Conservation (phyloP, 2,113 vertebrate genomes). For the Poicephalus gulielmi region DNA sequence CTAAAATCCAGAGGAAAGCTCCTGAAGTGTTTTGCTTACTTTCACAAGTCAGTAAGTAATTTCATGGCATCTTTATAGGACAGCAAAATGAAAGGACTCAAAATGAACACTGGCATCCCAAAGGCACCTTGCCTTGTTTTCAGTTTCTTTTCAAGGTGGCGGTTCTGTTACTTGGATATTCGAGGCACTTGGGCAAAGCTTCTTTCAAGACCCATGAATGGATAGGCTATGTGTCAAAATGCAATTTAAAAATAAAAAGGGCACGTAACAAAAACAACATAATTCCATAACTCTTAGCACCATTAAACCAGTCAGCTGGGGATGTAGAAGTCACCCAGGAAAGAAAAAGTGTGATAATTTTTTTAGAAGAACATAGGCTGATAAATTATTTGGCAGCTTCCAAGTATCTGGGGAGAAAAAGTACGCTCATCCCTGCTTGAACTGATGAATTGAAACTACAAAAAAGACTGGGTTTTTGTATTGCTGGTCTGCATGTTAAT, state of each 20-base stretch:
- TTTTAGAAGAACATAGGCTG: conserved; percentile 40
- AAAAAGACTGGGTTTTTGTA: neutral
- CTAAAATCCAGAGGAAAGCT: neutral
- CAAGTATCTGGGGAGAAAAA: conserved; percentile 54
- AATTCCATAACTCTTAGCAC: conserved; percentile 7
- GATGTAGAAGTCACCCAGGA: conserved; percentile 29
- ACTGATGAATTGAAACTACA: conserved; percentile 48
- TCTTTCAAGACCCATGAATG: conserved; percentile 11
- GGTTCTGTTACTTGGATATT: neutral
- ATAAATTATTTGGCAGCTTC: conserved; percentile 56
- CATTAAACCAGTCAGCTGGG: conserved; percentile 21
- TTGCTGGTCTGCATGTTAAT: conserved; percentile 39
- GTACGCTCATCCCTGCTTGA: conserved; percentile 15
- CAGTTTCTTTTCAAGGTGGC: conserved; percentile 14
- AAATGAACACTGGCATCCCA: neutral
- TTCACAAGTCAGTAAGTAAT: neutral
- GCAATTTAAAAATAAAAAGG: conserved; percentile 36
- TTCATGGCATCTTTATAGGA: neutral
- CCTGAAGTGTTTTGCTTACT: neutral
- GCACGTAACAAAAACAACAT: conserved; percentile 27
- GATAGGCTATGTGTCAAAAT: conserved; percentile 25
- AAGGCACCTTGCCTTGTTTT: neutral
- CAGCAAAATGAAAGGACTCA: neutral
- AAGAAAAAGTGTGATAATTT: conserved; percentile 37
- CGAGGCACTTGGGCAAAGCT: neutral